phyloP scores from a whole-genome alignment of 2,888 invertebrate species.

The Lacanobia oleracea region DNA sequence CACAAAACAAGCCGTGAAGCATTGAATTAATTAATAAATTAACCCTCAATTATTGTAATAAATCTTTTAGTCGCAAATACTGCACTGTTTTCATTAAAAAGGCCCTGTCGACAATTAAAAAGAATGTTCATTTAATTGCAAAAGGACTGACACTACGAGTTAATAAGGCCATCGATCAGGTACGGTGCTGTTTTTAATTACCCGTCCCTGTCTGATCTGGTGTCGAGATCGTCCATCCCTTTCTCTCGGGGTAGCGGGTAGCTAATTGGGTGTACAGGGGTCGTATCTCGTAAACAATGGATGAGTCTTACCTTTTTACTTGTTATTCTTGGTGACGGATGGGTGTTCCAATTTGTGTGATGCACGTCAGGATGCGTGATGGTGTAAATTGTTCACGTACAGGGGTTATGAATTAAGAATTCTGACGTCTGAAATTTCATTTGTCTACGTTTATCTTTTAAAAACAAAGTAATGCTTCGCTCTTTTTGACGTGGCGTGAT shows the following conservation, averaged over 20 bases:
- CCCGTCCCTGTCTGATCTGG: constrained; percentile 66
- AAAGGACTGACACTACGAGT: constrained; percentile 32
- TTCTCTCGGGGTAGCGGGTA: constrained; percentile 49
- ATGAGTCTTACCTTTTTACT: constrained; percentile 56
- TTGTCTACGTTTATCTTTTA: neutral
- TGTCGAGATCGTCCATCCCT: constrained; percentile 64
- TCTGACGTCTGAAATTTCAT: neutral
- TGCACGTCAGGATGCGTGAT: constrained; percentile 21
- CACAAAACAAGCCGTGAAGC: neutral
- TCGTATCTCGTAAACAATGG: constrained; percentile 57
- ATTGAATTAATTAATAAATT: constrained; percentile 9
- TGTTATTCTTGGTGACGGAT: constrained; percentile 55
- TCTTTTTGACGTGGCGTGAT: too few species aligned
- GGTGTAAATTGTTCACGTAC: constrained; percentile 11
- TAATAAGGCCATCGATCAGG: constrained; percentile 66
- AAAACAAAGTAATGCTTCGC: too few species aligned
- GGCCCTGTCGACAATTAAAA: constrained; percentile 17
- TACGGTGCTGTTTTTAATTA: constrained; percentile 68
- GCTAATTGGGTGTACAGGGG: constrained; percentile 58
- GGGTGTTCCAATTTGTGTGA: constrained; percentile 30
- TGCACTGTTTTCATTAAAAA: neutral
- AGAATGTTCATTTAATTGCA: constrained; percentile 33
- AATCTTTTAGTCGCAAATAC: neutral
- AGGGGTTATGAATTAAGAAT: constrained; percentile 7
- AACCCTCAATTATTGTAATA: neutral